These are phyloP conservation scores for Octonoba sinensis DNA, from an alignment of 2,888 invertebrate genomes.

Conservation along the genomic window DNA sequence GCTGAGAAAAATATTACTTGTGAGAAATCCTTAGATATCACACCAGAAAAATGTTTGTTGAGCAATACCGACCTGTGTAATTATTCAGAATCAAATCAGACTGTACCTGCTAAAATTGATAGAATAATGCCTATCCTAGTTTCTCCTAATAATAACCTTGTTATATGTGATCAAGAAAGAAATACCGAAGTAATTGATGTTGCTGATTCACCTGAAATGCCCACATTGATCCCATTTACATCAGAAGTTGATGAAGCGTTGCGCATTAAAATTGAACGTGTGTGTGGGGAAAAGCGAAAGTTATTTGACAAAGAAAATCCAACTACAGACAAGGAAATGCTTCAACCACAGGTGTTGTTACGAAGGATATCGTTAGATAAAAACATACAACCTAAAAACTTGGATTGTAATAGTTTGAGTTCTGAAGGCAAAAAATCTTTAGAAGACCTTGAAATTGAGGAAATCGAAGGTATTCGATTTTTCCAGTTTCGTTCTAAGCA, in stretches of 20 bases:
- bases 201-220: slow-evolving; percentile 61
- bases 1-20: too few species aligned
- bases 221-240: slow-evolving; percentile 57
- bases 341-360: slow-evolving; percentile 33
- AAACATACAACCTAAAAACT: neutral
- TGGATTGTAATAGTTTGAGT: neutral
- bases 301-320: neutral
- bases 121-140: slow-evolving; percentile 15
- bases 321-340: neutral
- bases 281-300: neutral
- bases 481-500: slow-evolving; percentile 66
- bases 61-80: too few species aligned
- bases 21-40: too few species aligned
- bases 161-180: slow-evolving; percentile 8
- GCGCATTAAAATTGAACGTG: slow-evolving; percentile 2
- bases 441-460: slow-evolving; percentile 65
- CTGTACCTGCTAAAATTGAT: slow-evolving; percentile 12
- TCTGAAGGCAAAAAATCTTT: slow-evolving; percentile 24
- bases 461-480: slow-evolving; percentile 67
- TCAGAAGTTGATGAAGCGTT: slow-evolving; percentile 53
- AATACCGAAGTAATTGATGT: slow-evolving; percentile 24
- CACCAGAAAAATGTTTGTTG: too few species aligned
- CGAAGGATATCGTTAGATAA: slow-evolving; percentile 30
- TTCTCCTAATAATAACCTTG: slow-evolving; percentile 13
- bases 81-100: neutral